Evolutionary conservation across 2,888 invertebrate species (phyloP).

Genomic region (Vannuccia rotundouncinata): DNA sequence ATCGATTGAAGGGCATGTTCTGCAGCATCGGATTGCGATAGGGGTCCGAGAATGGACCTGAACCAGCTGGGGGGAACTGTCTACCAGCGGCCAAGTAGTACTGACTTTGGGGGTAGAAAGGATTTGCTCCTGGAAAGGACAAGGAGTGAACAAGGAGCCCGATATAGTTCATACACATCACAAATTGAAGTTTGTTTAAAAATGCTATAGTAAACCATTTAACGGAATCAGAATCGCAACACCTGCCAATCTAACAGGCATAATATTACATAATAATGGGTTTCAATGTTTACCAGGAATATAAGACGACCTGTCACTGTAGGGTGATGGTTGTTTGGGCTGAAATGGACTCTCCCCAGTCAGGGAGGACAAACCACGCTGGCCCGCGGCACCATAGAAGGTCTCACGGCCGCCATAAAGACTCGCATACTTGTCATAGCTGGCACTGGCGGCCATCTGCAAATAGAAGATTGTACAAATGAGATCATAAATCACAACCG

Average conservation of each 20-base stretch:
- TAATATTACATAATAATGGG: too few relatives aligned
- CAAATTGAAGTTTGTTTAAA: too few relatives aligned
- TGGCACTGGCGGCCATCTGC: constrained; percentile 36
- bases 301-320: neutral
- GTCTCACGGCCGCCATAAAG: constrained; percentile 32
- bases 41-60: constrained; percentile 9
- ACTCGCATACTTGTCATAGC: constrained; percentile 35
- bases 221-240: too few relatives aligned
- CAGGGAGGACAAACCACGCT: neutral
- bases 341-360: constrained; percentile 1
- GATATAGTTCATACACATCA: too few relatives aligned
- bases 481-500: constrained; percentile 3
- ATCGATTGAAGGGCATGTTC: constrained; percentile 37
- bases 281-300: too few relatives aligned
- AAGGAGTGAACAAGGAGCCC: neutral
- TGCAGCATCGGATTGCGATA: constrained; percentile 37
- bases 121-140: neutral
- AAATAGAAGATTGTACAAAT: neutral
- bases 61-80: neutral
- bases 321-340: neutral
- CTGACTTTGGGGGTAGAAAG: constrained; percentile 17
- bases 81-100: neutral
- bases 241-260: too few relatives aligned
- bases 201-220: too few relatives aligned
- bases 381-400: constrained; percentile 29